A percentile compares a stretch with the other conserved stretches of the same genome.
phyloP scores from a whole-genome alignment of 2,888 invertebrate species.

The Chydorus sphaericus region DNA sequence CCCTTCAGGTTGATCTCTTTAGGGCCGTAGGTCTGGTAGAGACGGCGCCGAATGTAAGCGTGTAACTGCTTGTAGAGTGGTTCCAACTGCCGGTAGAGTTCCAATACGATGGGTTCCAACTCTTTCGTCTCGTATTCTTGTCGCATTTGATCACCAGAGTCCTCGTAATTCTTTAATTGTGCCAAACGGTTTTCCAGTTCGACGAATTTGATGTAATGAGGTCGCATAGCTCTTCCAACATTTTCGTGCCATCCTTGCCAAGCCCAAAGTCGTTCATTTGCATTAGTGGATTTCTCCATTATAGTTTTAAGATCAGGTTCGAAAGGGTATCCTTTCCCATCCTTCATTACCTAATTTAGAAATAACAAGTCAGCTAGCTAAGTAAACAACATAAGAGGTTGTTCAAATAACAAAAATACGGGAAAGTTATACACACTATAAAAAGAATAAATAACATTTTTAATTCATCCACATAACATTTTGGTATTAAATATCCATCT shows the following conservation, averaged over 20 bases:
- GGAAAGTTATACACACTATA: no score
- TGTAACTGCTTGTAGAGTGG: constrained; percentile 30
- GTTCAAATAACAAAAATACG: no score
- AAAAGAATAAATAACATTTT: no score
- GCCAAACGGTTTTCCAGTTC: constrained; percentile 19
- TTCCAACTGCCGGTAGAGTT: constrained; percentile 16
- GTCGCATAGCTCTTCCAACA: constrained; percentile 20
- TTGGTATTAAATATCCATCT: no score
- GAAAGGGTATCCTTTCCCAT: constrained; percentile 19
- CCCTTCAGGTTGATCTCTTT: constrained; percentile 23
- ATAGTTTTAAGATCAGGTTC: constrained; percentile 22
- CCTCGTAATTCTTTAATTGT: constrained; percentile 16
- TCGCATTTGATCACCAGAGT: constrained; percentile 17
- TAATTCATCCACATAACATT: no score
- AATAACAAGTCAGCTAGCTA: no score
- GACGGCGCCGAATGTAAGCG: constrained; percentile 28
- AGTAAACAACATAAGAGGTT: no score
- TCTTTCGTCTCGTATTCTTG: constrained; percentile 18
- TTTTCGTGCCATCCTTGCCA: constrained; percentile 23
- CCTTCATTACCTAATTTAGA: constrained; percentile 5
- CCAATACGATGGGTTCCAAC: constrained; percentile 15
- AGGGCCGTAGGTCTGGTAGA: constrained; percentile 25
- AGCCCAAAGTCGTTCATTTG: constrained; percentile 18
- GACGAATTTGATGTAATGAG: constrained; percentile 17
- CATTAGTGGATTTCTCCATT: constrained; percentile 19